Evolutionary conservation across 2,113 vertebrate species (phyloP).

Genomic region (Hipposideros armiger): DNA sequence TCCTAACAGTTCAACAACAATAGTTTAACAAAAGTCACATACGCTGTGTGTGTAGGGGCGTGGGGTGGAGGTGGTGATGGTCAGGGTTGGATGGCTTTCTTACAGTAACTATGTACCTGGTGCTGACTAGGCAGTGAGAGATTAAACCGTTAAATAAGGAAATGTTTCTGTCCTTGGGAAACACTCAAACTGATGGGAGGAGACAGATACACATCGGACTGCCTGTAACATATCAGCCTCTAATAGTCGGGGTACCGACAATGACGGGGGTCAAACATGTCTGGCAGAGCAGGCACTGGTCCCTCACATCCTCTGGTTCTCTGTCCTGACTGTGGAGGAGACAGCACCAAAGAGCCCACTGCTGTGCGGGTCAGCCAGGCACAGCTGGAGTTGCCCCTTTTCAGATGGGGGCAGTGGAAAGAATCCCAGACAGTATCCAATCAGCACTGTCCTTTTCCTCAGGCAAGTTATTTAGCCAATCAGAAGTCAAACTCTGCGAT

Average conservation of each 20-base stretch:
- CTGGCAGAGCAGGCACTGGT: background rate
- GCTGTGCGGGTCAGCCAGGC: background rate
- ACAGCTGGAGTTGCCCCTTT: accelerated
- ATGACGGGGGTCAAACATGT: accelerated
- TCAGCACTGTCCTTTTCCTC: background rate
- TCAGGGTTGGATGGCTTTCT: background rate
- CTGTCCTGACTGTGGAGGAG: background rate
- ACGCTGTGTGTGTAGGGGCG: background rate
- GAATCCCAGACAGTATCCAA: background rate
- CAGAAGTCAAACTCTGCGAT: background rate
- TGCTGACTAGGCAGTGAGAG: background rate
- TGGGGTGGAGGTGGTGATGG: too few relatives aligned
- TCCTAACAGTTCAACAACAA: background rate
- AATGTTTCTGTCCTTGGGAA: background rate
- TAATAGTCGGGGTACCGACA: background rate
- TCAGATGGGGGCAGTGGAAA: background rate
- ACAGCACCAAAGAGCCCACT: background rate
- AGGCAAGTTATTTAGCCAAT: background rate
- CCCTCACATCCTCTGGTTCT: background rate
- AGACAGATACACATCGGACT: background rate
- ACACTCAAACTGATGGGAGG: background rate
- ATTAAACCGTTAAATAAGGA: background rate
- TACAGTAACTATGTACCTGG: background rate
- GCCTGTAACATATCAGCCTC: background rate
- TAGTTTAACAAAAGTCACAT: background rate